Conservation (phyloP, 2,113 vertebrate species). For the Festucalex cinctus region DNA sequence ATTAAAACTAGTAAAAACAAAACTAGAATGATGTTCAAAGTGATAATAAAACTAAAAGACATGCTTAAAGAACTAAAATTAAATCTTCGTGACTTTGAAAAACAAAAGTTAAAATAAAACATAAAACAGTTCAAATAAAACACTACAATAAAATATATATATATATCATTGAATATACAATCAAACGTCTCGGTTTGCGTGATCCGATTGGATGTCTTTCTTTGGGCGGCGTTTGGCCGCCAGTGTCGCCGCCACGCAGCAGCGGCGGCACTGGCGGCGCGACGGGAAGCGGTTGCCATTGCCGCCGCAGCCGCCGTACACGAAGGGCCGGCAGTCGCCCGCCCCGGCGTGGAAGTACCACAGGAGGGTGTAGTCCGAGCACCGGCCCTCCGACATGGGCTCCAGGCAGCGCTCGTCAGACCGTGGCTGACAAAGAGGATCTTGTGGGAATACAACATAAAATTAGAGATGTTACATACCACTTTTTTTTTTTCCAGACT, state of each 20-base stretch:
- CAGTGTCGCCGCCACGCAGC: slow-evolving; percentile 62
- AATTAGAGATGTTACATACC: too few species aligned
- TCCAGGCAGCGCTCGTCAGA: slow-evolving; percentile 71
- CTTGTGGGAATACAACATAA: background rate
- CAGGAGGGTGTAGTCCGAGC: slow-evolving; percentile 72
- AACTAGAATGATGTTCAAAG: too few species aligned
- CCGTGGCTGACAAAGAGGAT: background rate
- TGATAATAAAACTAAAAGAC: too few species aligned
- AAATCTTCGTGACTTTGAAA: too few species aligned
- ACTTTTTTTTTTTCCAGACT: too few species aligned
- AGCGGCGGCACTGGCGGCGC: slow-evolving; percentile 64
- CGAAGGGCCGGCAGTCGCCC: slow-evolving; percentile 76
- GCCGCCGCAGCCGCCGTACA: slow-evolving; percentile 82
- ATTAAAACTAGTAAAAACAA: too few species aligned
- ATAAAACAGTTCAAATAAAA: too few species aligned
- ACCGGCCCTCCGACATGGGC: slow-evolving; percentile 81
- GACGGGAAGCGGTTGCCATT: slow-evolving; percentile 80
- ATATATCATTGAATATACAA: too few species aligned
- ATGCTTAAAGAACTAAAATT: too few species aligned
- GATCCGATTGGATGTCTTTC: background rate
- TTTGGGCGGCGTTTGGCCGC: background rate
- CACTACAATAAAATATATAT: too few species aligned
- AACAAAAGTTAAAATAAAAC: too few species aligned
- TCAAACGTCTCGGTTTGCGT: too few species aligned
- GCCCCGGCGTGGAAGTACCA: slow-evolving; percentile 79